These are phyloP conservation scores for Myxocyprinus asiaticus DNA, from an alignment of 2,113 vertebrate species.

Conservation along the genomic window DNA sequence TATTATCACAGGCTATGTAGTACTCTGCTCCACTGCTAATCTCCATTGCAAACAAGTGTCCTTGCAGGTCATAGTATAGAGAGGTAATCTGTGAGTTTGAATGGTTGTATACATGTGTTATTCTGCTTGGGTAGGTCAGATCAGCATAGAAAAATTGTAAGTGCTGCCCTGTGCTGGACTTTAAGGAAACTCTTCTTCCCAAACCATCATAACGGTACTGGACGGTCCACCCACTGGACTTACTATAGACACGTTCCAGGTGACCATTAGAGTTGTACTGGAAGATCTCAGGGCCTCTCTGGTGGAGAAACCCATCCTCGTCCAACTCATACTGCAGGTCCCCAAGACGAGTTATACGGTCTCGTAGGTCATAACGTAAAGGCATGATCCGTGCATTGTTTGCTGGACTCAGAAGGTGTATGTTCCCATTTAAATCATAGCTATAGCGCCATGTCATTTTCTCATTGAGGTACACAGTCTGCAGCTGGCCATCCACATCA, in stretches of 20 bases:
- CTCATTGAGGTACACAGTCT: conserved; percentile 93
- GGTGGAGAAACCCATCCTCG: conserved; percentile 93
- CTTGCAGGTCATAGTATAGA: conserved; percentile 96
- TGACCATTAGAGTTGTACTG: conserved; percentile 97
- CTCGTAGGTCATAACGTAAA: conserved; percentile 90
- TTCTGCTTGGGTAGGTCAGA: conserved; percentile 88
- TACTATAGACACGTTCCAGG: conserved; percentile 92
- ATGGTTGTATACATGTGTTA: conserved; percentile 97
- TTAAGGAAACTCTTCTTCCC: conserved; percentile 89
- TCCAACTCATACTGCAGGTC: conserved; percentile 96
- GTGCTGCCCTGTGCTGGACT: conserved; percentile 92
- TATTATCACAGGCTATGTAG: conserved; percentile 96
- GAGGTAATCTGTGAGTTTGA: conserved; percentile 97
- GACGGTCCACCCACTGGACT: conserved; percentile 91
- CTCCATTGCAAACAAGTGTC: conserved; percentile 97
- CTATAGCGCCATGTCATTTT: conserved; percentile 97
- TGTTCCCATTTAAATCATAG: conserved; percentile 97
- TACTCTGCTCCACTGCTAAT: conserved; percentile 97
- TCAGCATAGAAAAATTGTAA: conserved; percentile 98
- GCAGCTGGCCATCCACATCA: conserved; percentile 94
- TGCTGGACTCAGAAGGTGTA: conserved; percentile 91
- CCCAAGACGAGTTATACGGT: conserved; percentile 93
- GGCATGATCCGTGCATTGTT: conserved; percentile 87
- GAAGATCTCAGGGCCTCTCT: conserved; percentile 92
- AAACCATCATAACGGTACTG: conserved; percentile 95